These are phyloP conservation scores for Holocentrus rufus DNA, from an alignment of 2,797 vertebrate species.

Conservation along the genomic window DNA sequence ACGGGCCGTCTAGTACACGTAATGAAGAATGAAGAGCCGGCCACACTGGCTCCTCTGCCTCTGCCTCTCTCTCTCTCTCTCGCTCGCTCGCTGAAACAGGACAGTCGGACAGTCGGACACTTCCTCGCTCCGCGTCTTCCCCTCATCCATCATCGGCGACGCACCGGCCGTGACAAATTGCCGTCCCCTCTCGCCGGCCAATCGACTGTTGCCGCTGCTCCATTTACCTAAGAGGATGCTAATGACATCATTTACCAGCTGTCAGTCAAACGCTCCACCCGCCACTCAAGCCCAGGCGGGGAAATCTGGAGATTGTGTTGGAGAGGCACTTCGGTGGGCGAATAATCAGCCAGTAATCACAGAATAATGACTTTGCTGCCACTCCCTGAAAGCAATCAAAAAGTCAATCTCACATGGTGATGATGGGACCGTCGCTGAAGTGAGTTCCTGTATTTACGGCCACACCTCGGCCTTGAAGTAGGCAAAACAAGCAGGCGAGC, in stretches of 20 bases:
- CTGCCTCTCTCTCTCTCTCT: conserved; percentile 17
- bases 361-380: conserved; percentile 65
- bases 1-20: conserved; percentile 29
- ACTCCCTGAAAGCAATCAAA: conserved; percentile 62
- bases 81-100: conserved; percentile 32
- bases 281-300: conserved; percentile 41
- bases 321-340: conserved; percentile 47
- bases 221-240: conserved; percentile 66
- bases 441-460: conserved; percentile 17
- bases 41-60: conserved; percentile 15
- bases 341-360: conserved; percentile 64
- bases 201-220: conserved; percentile 53
- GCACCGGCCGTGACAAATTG: conserved; percentile 53
- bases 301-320: conserved; percentile 48
- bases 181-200: conserved; percentile 35
- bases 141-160: conserved; percentile 52
- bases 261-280: conserved; percentile 63
- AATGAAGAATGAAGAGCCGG: conserved; percentile 49
- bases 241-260: conserved; percentile 73
- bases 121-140: conserved; percentile 25
- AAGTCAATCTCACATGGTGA: conserved; percentile 57
- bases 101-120: conserved; percentile 45
- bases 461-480: not conserved
- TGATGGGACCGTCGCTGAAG: conserved; percentile 23
- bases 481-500: conserved; percentile 6